Base-by-base conservation (phyloP, 1,140 invertebrate species). In the Apis dorsata region DNA sequence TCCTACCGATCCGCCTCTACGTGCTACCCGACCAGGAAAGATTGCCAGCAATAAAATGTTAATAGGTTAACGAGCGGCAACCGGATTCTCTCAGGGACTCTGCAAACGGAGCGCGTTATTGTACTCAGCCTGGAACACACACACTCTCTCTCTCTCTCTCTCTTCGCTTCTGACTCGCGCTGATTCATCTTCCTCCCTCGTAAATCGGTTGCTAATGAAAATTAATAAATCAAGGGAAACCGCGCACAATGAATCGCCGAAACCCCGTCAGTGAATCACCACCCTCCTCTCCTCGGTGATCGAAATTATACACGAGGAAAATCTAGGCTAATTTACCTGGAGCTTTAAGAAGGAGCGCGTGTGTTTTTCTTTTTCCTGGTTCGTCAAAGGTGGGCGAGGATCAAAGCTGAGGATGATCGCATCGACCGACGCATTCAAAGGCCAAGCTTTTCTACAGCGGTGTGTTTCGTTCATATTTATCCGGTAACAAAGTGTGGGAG, bases 41-140 rank as follows among this genome's bases (percentile, higher is more conserved):
- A 89, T 90, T 89, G 86, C 77, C 57, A 63, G 86, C 81, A 90
- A 90, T 90, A 90, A 90, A 90, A 90, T 90, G 86, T 90, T 90
- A 89, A 90, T 88, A 86, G 85, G 82, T 88, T 90, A 90, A 90
- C 82, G 84, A 89, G 82, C 57, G 53, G 70, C 49, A 81, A 83
- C 79, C 77, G 60, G 70, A 81, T 74, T 71, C 69, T 63, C 34
- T 24, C 72, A 60, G 63, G 57, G 57, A 77, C 73, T 62, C 65
- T 74, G 49, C 62, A 62, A 83, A 81, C 62, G 28, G 63, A 24
- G n/a, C 72, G 72, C 59, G 63, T 73, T 79, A 79, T 79, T 81
- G 60, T 28, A 12, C 21, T 11, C 19, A 2, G 10, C 57, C 4
- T 1, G 17, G 19, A 49, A 9, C 19, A 19, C 17, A 55, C 53